phyloP scores from a whole-genome alignment of 1,140 invertebrate species.

The Cyclina sinensis region DNA sequence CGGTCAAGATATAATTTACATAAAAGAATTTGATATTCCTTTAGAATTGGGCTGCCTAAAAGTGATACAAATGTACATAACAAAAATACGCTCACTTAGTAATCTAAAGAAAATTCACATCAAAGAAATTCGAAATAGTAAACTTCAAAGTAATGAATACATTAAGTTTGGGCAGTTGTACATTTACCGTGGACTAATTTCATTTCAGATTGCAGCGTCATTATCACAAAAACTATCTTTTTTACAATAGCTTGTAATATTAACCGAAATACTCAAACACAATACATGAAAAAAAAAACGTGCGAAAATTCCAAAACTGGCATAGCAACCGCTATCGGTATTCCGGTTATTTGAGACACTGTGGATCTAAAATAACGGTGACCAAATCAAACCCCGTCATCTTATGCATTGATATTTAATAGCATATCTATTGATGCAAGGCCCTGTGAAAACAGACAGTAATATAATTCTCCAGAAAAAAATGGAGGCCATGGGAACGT shows the following conservation, averaged over 20 bases:
- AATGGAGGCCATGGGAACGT: not conserved
- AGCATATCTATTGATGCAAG: constrained; percentile 16
- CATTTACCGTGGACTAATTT: not conserved
- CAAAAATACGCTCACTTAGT: not conserved
- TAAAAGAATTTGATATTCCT: constrained; percentile 37
- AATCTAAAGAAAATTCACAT: not conserved
- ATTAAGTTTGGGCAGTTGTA: not conserved
- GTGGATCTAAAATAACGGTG: constrained; percentile 5
- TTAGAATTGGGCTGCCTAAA: not conserved
- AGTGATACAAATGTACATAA: not conserved
- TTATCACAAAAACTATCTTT: not conserved
- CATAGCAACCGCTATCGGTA: constrained; percentile 19
- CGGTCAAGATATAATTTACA: constrained; percentile 39
- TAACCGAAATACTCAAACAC: not conserved
- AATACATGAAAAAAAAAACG: constrained; percentile 6
- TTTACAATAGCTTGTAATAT: constrained; percentile 8
- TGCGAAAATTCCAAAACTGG: constrained; percentile 9
- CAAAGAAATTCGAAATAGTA: not conserved
- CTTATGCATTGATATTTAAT: not conserved
- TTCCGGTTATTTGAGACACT: constrained; percentile 15
- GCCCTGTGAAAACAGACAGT: constrained; percentile 6
- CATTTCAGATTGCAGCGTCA: not conserved
- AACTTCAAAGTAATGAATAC: not conserved
- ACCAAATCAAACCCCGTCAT: constrained; percentile 20
- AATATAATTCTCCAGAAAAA: constrained; percentile 22